Evolutionary conservation across 2,888 invertebrate genomes (phyloP), one percentile per base, ranked within the genome.

Genomic region (Lobophora halterata): DNA sequence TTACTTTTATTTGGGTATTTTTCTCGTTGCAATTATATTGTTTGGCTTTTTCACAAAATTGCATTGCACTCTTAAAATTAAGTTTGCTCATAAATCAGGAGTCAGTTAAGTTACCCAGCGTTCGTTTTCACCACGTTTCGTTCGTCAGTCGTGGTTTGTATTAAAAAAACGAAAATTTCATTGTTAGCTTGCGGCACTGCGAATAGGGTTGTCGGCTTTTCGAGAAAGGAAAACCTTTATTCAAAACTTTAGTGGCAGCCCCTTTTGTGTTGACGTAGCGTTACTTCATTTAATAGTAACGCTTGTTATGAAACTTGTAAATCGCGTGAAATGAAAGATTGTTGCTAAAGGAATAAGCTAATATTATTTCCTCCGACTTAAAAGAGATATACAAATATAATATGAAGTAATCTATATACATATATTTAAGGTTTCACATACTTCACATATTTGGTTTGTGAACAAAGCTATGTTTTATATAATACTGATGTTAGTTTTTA

Each of bases 141-240:
- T 59, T 59, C 65, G 61, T 60, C 61, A 59, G 38, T 49, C 43
- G 59, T 23, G 56, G 63, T 53, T 66, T 57, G 52, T 67, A 61
- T 62, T 58, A 65, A 64, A 66, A 64, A 63, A 63, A 56, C 56
- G 62, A 64, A 67, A 68, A 67, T 63, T 61, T 63, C 61, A 61
- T 65, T 60, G 64, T 62, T 62, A 48, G 55, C 58, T 55, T 54
- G 54, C 55, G 54, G 60, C 60, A 43, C 48, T 55, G 40, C 34
- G 29, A 40, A 34, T 41, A 60, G 59, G 65, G 65, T 55, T 65
- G 65, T 58, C 64, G 65, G 58, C 64, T 58, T 53, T 42, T 38
- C 41, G 59, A 52, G 57, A 57, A 49, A 49, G 56, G 41, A 33
- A 45, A 46, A 50, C 34, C 36, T 38, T 30, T 36, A 40, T 40